Evolutionary conservation across 1,140 invertebrate species (phyloP).

Genomic region (Chironomus tepperi): DNA sequence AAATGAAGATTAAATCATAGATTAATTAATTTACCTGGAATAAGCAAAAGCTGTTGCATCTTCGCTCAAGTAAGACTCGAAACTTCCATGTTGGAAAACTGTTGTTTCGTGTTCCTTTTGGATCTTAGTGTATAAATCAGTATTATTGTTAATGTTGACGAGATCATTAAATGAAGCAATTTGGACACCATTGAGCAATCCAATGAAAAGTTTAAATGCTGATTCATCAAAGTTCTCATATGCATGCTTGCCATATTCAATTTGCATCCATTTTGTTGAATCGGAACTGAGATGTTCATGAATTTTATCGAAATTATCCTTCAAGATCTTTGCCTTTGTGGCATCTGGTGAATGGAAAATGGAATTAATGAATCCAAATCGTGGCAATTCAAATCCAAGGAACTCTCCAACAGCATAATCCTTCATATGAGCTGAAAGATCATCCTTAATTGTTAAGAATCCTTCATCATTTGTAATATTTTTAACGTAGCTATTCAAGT

Average conservation of each 20-base stretch:
- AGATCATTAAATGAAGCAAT: slow-evolving; percentile 51
- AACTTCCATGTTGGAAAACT: slow-evolving; percentile 50
- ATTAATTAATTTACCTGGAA: slow-evolving; percentile 45
- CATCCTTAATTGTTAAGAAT: slow-evolving; percentile 36
- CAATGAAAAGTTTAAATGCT: slow-evolving; percentile 52
- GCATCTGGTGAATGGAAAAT: slow-evolving; percentile 26
- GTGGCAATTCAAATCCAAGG: slow-evolving; percentile 35
- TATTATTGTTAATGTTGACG: slow-evolving; percentile 33
- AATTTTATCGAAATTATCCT: no score
- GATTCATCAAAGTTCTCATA: slow-evolving; percentile 29
- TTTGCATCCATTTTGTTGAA: slow-evolving; percentile 35
- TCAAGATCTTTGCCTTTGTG: background rate
- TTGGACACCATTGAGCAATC: slow-evolving; percentile 64
- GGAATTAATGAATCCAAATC: slow-evolving; percentile 33
- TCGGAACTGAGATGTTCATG: no score
- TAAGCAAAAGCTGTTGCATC: slow-evolving; percentile 51
- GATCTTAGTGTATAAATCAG: slow-evolving; percentile 36
- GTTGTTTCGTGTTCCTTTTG: slow-evolving; percentile 40
- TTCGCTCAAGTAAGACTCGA: slow-evolving; percentile 37
- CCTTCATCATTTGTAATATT: slow-evolving; percentile 44
- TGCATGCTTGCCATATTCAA: slow-evolving; percentile 30
- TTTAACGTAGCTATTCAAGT: slow-evolving; percentile 47
- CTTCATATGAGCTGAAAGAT: slow-evolving; percentile 31
- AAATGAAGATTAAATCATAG: background rate
- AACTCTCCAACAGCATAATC: slow-evolving; percentile 29